Percentiles rank a stretch among this genome's conserved stretches.
Evolutionary conservation across 2,797 vertebrate genomes (phyloP).

Genomic region (Steatocranus sp.): DNA sequence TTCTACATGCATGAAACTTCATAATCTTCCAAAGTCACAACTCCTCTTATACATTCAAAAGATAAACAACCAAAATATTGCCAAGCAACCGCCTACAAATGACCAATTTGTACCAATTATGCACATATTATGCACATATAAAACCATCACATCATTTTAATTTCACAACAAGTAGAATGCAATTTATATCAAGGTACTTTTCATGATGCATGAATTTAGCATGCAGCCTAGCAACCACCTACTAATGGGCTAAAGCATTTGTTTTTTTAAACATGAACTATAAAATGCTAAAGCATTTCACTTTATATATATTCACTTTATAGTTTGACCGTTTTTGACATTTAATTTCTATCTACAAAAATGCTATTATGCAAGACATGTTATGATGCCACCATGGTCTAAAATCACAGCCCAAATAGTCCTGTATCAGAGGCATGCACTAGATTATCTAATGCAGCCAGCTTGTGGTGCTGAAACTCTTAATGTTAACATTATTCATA

Average conservation of each 20-base stretch:
- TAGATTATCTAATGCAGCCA: neutral
- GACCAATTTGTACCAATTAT: neutral
- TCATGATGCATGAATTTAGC: neutral
- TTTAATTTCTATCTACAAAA: neutral
- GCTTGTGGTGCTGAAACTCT: constrained; percentile 19
- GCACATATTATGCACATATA: neutral
- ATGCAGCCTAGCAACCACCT: neutral
- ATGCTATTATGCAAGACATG: neutral
- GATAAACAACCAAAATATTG: neutral
- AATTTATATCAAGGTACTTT: neutral
- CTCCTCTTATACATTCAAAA: neutral
- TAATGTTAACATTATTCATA: constrained; percentile 40
- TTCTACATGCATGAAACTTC: constrained; percentile 25
- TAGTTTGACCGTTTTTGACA: neutral
- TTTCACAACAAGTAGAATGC: neutral
- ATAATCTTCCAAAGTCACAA: neutral
- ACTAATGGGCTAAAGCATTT: neutral
- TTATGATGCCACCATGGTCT: neutral
- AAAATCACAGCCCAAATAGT: neutral
- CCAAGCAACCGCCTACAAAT: neutral
- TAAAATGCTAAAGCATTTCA: neutral
- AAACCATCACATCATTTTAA: neutral
- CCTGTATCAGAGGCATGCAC: neutral
- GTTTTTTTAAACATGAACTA: neutral
- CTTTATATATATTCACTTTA: neutral